Conservation (phyloP, 2,888 invertebrate species). For the Allolobophora icterica region DNA sequence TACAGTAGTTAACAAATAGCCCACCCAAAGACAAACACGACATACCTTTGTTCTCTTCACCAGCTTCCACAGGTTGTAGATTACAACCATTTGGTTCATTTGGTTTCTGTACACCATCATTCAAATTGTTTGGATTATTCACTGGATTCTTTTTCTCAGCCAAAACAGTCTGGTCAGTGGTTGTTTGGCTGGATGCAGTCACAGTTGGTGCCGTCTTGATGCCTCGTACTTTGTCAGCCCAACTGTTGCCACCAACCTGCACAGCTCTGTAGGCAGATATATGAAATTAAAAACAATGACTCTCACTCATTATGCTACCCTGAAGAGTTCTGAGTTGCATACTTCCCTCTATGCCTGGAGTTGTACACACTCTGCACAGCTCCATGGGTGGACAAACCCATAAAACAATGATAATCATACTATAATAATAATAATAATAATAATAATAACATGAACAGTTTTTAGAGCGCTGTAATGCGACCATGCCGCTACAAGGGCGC, state of each 20-base stretch:
- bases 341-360: not conserved
- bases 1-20: not conserved
- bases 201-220: not conserved
- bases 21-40: not conserved
- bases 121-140: not conserved
- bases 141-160: not conserved
- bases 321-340: not conserved
- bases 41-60: constrained; percentile 21
- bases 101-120: not conserved
- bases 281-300: not conserved
- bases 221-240: constrained; percentile 67
- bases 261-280: not conserved
- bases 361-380: not conserved
- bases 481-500: too few species aligned
- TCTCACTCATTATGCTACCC: not conserved
- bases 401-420: not conserved
- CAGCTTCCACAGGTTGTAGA: not conserved
- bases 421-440: too few species aligned
- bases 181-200: not conserved
- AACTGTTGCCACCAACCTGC: constrained; percentile 59
- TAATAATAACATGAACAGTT: too few species aligned
- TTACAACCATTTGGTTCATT: not conserved
- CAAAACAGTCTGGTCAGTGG: not conserved
- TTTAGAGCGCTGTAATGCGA: too few species aligned
- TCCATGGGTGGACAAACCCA: not conserved